Percentiles rank a stretch among this genome's conserved stretches.
phyloP scores from a whole-genome alignment of 2,888 invertebrate genomes.

The Caenorhabditis panamensis region DNA sequence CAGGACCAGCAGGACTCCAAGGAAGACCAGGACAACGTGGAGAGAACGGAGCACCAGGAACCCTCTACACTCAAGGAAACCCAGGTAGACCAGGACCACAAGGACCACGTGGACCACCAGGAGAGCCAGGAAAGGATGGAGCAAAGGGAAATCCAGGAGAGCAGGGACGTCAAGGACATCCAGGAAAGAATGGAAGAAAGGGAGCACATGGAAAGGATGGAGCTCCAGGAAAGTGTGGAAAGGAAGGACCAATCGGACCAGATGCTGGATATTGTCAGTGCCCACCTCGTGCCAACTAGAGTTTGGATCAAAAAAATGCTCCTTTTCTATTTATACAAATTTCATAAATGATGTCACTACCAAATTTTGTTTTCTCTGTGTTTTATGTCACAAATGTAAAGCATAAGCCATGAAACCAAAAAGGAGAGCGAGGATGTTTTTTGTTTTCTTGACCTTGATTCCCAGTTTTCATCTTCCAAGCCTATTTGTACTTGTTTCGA shows the following conservation, averaged over 20 bases:
- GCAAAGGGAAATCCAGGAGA: constrained; percentile 60
- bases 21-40: constrained; percentile 70
- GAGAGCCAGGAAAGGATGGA: constrained; percentile 66
- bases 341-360: constrained; percentile 8
- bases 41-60: constrained; percentile 67
- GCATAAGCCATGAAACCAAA: too few species aligned
- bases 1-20: constrained; percentile 67
- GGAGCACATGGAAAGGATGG: constrained; percentile 71
- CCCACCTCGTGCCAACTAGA: constrained; percentile 52
- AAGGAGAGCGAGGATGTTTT: too few species aligned
- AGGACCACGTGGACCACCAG: constrained; percentile 61
- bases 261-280: constrained; percentile 65
- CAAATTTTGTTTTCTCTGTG: not conserved
- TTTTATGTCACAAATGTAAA: not conserved
- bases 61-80: constrained; percentile 55
- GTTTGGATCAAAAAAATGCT: not conserved
- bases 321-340: not conserved
- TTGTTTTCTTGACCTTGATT: too few species aligned
- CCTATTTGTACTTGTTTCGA: too few species aligned
- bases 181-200: constrained; percentile 68
- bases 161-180: constrained; percentile 65
- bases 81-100: constrained; percentile 64
- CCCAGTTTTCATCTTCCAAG: too few species aligned
- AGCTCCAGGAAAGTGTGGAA: constrained; percentile 62
- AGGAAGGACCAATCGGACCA: constrained; percentile 67